These are phyloP conservation scores for Brachionus manjavacas DNA, from an alignment of 1,140 invertebrate species.

Conservation along the genomic window DNA sequence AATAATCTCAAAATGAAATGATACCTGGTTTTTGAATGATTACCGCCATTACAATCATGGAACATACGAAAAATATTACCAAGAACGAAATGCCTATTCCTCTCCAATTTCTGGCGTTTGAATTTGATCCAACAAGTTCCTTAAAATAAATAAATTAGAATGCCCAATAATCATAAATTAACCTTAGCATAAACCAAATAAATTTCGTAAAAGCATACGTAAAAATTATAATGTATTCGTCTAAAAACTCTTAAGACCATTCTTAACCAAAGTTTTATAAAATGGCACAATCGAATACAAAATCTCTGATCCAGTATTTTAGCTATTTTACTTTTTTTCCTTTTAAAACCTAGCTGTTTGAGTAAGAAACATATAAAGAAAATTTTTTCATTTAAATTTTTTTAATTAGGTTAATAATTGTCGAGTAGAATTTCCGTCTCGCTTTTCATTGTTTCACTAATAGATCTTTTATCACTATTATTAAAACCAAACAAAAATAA, in stretches of 20 bases:
- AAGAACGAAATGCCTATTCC: slow-evolving; percentile 37
- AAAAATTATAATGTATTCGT: neutral
- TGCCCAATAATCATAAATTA: neutral
- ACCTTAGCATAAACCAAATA: neutral
- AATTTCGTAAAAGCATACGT: neutral
- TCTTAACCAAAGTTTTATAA: neutral
- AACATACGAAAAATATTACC: slow-evolving; percentile 34
- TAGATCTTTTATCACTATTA: neutral
- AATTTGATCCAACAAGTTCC: slow-evolving; percentile 6
- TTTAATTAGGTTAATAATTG: neutral
- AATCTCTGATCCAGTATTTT: neutral
- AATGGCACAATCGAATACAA: neutral
- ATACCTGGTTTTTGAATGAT: neutral
- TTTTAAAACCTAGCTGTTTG: neutral
- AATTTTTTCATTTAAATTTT: neutral
- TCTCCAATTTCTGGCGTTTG: slow-evolving; percentile 31
- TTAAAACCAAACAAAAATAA: neutral
- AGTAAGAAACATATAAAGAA: neutral
- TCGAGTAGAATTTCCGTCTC: neutral
- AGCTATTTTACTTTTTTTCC: neutral
- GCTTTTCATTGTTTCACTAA: neutral
- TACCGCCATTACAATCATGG: slow-evolving; percentile 28
- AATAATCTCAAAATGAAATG: too few relatives aligned
- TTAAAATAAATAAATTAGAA: neutral
- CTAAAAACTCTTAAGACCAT: neutral